Evolutionary conservation across 2,113 vertebrate species (phyloP), one percentile per base, ranked within the genome.

Genomic region (Aphyosemion australe): DNA sequence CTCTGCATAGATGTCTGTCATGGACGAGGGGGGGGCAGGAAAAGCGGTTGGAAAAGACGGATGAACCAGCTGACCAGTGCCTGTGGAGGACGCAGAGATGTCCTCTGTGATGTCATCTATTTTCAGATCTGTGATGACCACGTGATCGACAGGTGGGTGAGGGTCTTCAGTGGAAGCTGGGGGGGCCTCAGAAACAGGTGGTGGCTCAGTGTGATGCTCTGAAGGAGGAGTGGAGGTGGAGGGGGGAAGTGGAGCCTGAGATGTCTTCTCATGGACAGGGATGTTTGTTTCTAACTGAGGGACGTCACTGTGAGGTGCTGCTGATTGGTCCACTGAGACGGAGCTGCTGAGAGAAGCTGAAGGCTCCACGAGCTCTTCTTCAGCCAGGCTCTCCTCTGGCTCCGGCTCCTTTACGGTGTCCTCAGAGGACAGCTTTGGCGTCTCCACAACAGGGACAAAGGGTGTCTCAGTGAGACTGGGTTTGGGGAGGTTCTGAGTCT

Each of bases 1-100:
- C 42, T 98, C 97, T 8, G 95, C 95, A 53, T 98, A 96, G 84
- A 98, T 96, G 80, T 99, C 97, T 0, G 94, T 95, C 65, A 93
- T 92, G 42, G 88, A 67, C 0, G 80, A 16, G 2, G 82, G 78
- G 65, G 55, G 7, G 3, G 53, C 52, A 0, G 49, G 46, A 7
- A 72, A 10, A 15, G 63, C 12, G 5, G 67, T 42, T 0, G 49
- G 7, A 19, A 79, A 34, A 16, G 76, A 45, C 56, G 94, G 92
- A 74, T 84, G 93, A 45, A 91, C 92, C 0, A 86, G 65, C 12
- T 91, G 92, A 52, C 82, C 86, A 0, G 20, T 76, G 15, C 69
- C 66, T 2, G 74, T 74, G 0, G 90, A 78, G 12, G 91, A 75
- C 0, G 79, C 12, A 45, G 94, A 80, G 37, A 93, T 48, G 9